Evolutionary conservation across 2,888 invertebrate species (phyloP).

Genomic region (Xestia rhomboidea): DNA sequence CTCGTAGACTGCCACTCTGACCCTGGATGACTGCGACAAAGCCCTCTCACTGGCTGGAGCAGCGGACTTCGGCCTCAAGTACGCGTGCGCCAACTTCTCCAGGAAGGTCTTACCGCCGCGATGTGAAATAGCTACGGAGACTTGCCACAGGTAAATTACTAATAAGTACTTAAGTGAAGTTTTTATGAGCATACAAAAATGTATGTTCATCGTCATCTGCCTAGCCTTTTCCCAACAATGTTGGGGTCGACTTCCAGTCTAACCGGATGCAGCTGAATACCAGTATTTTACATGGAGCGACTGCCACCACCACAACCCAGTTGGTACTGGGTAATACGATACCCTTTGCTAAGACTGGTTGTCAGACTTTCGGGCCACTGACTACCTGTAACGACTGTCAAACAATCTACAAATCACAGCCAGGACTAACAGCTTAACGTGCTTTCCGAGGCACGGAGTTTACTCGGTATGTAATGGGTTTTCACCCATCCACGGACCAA

Average conservation of each 20-base stretch:
- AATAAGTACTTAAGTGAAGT: neutral
- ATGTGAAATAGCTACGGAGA: slow-evolving; percentile 94
- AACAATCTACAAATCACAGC: neutral
- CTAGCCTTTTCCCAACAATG: neutral
- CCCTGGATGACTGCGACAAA: slow-evolving; percentile 96
- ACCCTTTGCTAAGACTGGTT: neutral
- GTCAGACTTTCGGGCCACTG: neutral
- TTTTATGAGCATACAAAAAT: neutral
- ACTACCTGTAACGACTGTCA: neutral
- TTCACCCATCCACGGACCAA: neutral
- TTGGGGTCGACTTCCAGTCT: neutral
- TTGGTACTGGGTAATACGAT: neutral
- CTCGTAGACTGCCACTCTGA: slow-evolving; percentile 94
- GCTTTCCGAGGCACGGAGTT: neutral
- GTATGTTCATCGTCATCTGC: neutral
- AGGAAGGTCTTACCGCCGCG: slow-evolving; percentile 93
- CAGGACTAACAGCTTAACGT: neutral
- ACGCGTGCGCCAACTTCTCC: slow-evolving; percentile 96
- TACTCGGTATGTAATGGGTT: neutral
- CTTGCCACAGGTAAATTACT: slow-evolving; percentile 92
- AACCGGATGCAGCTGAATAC: neutral
- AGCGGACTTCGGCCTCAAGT: slow-evolving; percentile 93
- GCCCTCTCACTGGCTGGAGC: slow-evolving; percentile 94
- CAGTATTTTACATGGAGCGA: neutral
- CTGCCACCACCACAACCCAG: neutral